phyloP scores from a whole-genome alignment of 2,113 vertebrate species.

The Scopus umbretta region DNA sequence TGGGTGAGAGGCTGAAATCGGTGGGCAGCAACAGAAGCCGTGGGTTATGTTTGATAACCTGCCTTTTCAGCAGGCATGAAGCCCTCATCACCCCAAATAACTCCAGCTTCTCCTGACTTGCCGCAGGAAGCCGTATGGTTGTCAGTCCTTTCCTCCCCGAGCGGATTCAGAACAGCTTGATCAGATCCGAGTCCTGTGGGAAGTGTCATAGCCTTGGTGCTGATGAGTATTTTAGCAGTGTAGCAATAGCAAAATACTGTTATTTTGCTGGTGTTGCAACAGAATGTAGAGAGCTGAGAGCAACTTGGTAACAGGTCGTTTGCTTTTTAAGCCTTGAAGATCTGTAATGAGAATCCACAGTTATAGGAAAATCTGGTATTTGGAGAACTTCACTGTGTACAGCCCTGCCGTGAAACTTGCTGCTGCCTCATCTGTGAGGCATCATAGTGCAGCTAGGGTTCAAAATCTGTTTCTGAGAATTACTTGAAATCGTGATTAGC shows the following conservation, averaged over 20 bases:
- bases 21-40: fast-evolving
- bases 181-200: neutral
- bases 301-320: neutral
- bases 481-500: neutral
- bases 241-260: neutral
- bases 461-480: neutral
- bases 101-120: fast-evolving
- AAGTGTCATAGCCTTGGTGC: neutral
- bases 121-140: neutral
- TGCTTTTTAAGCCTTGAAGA: neutral
- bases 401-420: neutral
- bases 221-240: neutral
- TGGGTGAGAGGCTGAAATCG: fast-evolving
- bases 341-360: neutral
- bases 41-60: fast-evolving
- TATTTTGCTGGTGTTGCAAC: neutral
- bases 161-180: neutral
- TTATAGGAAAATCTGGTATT: fast-evolving
- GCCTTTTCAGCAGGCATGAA: neutral
- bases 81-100: fast-evolving
- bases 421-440: neutral
- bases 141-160: neutral
- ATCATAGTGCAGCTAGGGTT: neutral
- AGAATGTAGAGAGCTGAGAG: neutral
- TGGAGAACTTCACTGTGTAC: neutral